Base-by-base conservation (phyloP, 2,113 vertebrate genomes). In the Arothron firmamentum region DNA sequence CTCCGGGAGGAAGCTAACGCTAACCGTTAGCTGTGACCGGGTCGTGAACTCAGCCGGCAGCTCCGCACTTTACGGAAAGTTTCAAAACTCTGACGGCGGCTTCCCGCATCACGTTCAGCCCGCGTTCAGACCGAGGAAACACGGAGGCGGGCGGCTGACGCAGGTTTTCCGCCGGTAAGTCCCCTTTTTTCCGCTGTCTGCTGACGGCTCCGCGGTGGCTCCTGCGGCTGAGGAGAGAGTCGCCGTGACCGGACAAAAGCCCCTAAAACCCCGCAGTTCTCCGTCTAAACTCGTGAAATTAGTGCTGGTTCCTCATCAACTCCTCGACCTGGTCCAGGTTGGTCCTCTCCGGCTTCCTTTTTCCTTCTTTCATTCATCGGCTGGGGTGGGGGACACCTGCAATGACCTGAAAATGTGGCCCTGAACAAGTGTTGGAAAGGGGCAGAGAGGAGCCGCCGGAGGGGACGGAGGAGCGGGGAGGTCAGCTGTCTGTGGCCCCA, bases 71-170 rank as follows among this genome's bases (percentile, higher is more conserved):
- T 9, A 13, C 52, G 2, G 14, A 10, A 13, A n/a, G 17, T 28
- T 66, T 5, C 17, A 1, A 12, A 46, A 48, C 0, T 14, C 3
- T 5, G 13, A 1, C 49, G 1, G 18, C 41, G 2, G 54, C 55
- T 1, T 47, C 6, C 17, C 17, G 38, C 17, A 20, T 52, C 18
- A 41, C 10, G 13, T 11, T 4, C 13, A 34, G 25, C 41, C 23
- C 21, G 7, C 18, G 11, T 49, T 49, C 47, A 19, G n/a, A 2
- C n/a, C n/a, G 47, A 4, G 48, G 56, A 55, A 60, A 62, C 50
- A 42, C 79, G 77, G 80, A 84, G 82, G 70, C 68, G 68, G 52
- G 8, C 18, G 16, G 49, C 68, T 38, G 53, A 45, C 60, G 38
- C 52, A 59, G 2, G 21, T 28, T 65, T 46, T 60, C 50, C 11